Conservation (phyloP, 2,888 invertebrate genomes). For the Cosmia trapezina region DNA sequence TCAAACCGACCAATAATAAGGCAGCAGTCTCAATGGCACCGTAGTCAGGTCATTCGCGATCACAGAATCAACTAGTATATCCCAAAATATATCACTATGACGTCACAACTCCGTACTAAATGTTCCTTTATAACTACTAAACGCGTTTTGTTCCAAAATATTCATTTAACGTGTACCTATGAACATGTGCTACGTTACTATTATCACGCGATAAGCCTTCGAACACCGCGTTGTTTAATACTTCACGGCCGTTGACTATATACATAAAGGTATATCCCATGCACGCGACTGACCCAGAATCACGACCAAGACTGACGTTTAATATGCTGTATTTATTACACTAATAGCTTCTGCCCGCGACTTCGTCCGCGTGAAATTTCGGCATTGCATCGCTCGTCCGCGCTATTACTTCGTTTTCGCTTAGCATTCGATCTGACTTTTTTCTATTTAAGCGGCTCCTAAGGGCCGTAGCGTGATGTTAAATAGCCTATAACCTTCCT, state of each 20-base stretch:
- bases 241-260: conserved; percentile 61
- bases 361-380: no score
- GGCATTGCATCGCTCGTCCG: no score
- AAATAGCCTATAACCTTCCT: no score
- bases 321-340: conserved; percentile 1
- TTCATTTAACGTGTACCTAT: conserved; percentile 55
- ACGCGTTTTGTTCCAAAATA: conserved; percentile 65
- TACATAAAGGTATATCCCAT: conserved; percentile 41
- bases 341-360: not conserved
- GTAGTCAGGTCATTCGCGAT: conserved; percentile 50
- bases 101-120: conserved; percentile 59
- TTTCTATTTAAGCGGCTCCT: no score
- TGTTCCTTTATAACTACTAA: conserved; percentile 48
- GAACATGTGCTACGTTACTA: conserved; percentile 59
- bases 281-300: conserved; percentile 42
- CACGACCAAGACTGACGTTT: not conserved
- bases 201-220: conserved; percentile 64
- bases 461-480: no score
- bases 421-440: no score
- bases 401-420: no score
- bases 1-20: conserved; percentile 20
- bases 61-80: conserved; percentile 55
- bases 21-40: conserved; percentile 17
- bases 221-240: conserved; percentile 62
- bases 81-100: conserved; percentile 62